Base-by-base conservation (phyloP, 1,140 invertebrate genomes). In the Diorhabda sublineata region DNA sequence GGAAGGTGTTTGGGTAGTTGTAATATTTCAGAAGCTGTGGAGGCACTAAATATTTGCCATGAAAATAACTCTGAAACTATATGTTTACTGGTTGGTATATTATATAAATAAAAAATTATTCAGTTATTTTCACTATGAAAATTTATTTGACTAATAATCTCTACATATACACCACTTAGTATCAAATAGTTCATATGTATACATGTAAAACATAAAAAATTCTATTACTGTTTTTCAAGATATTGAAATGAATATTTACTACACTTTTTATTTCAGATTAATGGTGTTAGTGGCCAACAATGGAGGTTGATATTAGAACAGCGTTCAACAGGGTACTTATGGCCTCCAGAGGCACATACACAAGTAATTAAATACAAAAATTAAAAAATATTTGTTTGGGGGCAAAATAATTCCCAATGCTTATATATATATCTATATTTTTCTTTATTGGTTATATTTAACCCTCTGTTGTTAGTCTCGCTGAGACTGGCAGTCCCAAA, bases 11-110 rank as follows among this genome's bases (percentile, higher is more conserved):
- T 91, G 45, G 87, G 87, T 45, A 84, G 84, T 58, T 88, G 88
- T n/a, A 84, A 84, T 63, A 83, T 92, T 59, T 85, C 84, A 64
- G 88, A 86, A 57, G 79, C 82, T 41, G 85, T 92, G 62, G 82
- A 78, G 58, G 83, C 83, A 67, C 76, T 92, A 56, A 81, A 87
- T 66, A 82, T 93, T 58, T 89, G 90, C 71, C 85, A 87, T 71
- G 90, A 92, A 79, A 88, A 88, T 73, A 85, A 84, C 66, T 84
- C 89, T 41, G 88, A 90, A 70, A 85, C 84, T 43, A 86, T 89
- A 45, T 88, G 87, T 76, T 81, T 92, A 57, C 78, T 93, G 80
- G 88, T 90, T 79, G 81, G 82, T 82, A 47, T 67, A 52, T 8
- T 52, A 52, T 52, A 6, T 52, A 52, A 52, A 8, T 8, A 26